These are phyloP conservation scores for Agonopterix heracliana DNA, from an alignment of 2,888 invertebrate species.

Conservation along the genomic window DNA sequence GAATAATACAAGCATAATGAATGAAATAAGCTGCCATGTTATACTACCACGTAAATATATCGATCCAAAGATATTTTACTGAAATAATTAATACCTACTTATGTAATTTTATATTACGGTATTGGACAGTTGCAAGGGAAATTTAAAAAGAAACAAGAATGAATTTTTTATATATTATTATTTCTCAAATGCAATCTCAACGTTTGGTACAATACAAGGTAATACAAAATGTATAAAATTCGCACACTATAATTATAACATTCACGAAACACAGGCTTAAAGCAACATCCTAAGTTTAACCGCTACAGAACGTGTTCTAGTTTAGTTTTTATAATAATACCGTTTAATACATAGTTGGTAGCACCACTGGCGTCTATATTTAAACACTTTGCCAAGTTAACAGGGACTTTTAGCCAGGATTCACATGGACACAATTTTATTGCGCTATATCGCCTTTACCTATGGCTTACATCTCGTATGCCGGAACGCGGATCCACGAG, in stretches of 20 bases:
- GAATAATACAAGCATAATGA: too few species aligned
- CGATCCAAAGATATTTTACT: too few species aligned
- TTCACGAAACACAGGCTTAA: conserved; percentile 51
- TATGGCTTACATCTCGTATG: too few species aligned
- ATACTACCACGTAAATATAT: too few species aligned
- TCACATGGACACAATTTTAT: too few species aligned
- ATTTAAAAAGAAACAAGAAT: conserved; percentile 24
- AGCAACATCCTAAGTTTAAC: conserved; percentile 33
- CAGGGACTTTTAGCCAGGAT: too few species aligned
- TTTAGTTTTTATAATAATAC: conserved; percentile 13
- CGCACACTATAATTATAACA: conserved; percentile 45
- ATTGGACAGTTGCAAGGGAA: neutral
- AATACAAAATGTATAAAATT: conserved; percentile 74
- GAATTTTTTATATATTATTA: conserved; percentile 55
- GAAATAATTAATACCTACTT: too few species aligned
- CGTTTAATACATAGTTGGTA: conserved; percentile 16
- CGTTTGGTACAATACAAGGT: conserved; percentile 69
- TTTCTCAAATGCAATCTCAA: conserved; percentile 72
- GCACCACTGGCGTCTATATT: conserved; percentile 18
- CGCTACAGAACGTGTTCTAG: conserved; percentile 25
- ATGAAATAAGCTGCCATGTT: too few species aligned
- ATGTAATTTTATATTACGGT: too few species aligned
- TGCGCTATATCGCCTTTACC: too few species aligned
- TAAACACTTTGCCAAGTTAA: too few species aligned
- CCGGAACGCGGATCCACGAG: too few species aligned